A percentile compares a stretch with the other conserved stretches of the same genome.
Conservation (phyloP, 2,797 vertebrate genomes). For the Coccyzus lansbergi region DNA sequence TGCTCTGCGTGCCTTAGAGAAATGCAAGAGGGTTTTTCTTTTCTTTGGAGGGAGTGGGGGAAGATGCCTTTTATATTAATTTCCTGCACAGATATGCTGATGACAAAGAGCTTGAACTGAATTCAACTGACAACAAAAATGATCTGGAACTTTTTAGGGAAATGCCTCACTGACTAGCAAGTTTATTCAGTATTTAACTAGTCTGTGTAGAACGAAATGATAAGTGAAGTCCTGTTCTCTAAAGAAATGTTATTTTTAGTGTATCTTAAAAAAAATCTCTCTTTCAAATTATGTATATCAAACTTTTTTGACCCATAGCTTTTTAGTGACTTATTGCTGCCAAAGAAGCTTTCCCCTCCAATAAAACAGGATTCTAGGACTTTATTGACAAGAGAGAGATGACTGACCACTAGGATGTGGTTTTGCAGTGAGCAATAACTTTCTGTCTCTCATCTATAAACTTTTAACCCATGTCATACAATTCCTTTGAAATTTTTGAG, state of each 20-base stretch:
- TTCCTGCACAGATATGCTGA: not conserved
- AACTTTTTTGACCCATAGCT: slow-evolving; percentile 18
- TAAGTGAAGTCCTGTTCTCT: slow-evolving; percentile 16
- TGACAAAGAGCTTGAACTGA: not conserved
- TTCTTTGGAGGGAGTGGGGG: not conserved
- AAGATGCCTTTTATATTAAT: not conserved
- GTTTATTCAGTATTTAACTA: slow-evolving; percentile 7
- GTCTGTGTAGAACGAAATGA: not conserved
- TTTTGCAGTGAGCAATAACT: slow-evolving; percentile 52
- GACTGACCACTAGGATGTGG: slow-evolving; percentile 56
- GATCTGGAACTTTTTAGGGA: not conserved
- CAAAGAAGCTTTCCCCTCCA: slow-evolving; percentile 8
- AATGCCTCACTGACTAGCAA: not conserved
- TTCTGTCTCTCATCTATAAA: slow-evolving; percentile 74
- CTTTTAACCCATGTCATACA: slow-evolving; percentile 72
- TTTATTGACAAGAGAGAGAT: not conserved
- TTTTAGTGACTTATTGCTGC: slow-evolving; percentile 38
- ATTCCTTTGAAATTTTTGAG: slow-evolving; percentile 70
- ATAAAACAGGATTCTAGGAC: slow-evolving; percentile 32
- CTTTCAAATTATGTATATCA: not conserved
- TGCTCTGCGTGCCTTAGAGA: not conserved
- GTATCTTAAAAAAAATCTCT: not conserved
- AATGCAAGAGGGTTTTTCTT: not conserved
- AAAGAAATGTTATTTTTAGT: slow-evolving; percentile 33
- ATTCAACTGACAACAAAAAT: not conserved